phyloP scores from a whole-genome alignment of 2,113 vertebrate species.

The Siniperca chuatsi region DNA sequence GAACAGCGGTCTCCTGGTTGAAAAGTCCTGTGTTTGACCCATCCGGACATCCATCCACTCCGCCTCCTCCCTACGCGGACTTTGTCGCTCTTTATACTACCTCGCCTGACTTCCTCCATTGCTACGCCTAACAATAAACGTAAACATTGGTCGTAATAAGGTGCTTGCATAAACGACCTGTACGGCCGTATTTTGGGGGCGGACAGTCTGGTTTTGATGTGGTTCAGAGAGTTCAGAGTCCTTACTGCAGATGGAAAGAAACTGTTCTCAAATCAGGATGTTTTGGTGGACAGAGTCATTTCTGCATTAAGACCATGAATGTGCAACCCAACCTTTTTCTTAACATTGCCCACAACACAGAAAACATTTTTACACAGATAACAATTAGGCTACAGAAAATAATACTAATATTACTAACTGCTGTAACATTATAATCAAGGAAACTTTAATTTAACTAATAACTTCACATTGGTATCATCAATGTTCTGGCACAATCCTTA shows the following conservation, averaged over 20 bases:
- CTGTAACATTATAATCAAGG: too few relatives aligned
- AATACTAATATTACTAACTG: slow-evolving; percentile 13
- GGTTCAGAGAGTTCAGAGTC: background rate
- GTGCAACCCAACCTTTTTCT: background rate
- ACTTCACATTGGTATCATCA: slow-evolving; percentile 42
- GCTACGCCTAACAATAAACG: too few relatives aligned
- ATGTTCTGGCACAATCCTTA: slow-evolving; percentile 52
- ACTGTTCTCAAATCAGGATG: background rate
- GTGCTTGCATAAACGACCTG: too few relatives aligned
- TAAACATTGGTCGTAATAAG: too few relatives aligned
- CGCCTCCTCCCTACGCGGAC: too few relatives aligned
- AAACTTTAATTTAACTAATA: slow-evolving; percentile 49
- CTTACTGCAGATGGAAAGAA: background rate
- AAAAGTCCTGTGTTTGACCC: too few relatives aligned
- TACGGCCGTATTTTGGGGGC: too few relatives aligned
- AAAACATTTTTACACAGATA: background rate
- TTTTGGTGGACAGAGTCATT: background rate
- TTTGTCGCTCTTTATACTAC: too few relatives aligned
- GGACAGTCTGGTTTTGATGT: background rate
- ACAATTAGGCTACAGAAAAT: background rate
- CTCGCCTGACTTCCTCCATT: too few relatives aligned
- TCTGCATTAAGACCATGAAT: background rate
- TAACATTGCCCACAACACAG: background rate
- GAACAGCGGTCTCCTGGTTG: too few relatives aligned
- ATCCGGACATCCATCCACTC: too few relatives aligned